Conservation (phyloP, 2,797 vertebrate species). For the Coilia nasus region DNA sequence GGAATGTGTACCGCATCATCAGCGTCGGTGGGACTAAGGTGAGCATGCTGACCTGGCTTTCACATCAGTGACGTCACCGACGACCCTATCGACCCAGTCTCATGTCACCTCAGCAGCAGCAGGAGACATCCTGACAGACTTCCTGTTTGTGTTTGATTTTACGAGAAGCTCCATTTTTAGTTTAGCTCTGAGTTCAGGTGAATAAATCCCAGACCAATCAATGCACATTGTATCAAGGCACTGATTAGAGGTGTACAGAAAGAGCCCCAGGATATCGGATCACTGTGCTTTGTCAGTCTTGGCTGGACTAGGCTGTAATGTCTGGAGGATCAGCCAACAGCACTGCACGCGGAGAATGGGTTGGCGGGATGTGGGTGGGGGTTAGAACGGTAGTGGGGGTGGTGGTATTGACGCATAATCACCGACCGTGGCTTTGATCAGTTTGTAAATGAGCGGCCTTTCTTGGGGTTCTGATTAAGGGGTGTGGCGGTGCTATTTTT, state of each 20-base stretch:
- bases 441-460: background rate
- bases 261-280: background rate
- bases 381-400: background rate
- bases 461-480: background rate
- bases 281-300: background rate
- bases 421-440: background rate
- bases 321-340: too few relatives aligned
- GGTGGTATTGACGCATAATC: background rate
- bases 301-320: background rate
- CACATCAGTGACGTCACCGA: too few relatives aligned
- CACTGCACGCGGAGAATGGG: too few relatives aligned
- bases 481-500: background rate
- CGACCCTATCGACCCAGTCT: too few relatives aligned
- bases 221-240: background rate
- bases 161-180: too few relatives aligned
- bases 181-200: background rate
- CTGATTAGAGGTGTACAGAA: background rate
- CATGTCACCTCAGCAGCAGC: too few relatives aligned
- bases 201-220: background rate
- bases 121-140: too few relatives aligned
- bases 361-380: too few relatives aligned
- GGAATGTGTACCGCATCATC: slow-evolving; percentile 94
- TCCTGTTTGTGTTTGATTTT: too few relatives aligned
- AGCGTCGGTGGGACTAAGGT: slow-evolving; percentile 97
- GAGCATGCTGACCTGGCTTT: slow-evolving; percentile 28